Evolutionary conservation across 2,888 invertebrate species (phyloP), one percentile per base, ranked within the genome.

Genomic region (Eupeodes latifasciatus): DNA sequence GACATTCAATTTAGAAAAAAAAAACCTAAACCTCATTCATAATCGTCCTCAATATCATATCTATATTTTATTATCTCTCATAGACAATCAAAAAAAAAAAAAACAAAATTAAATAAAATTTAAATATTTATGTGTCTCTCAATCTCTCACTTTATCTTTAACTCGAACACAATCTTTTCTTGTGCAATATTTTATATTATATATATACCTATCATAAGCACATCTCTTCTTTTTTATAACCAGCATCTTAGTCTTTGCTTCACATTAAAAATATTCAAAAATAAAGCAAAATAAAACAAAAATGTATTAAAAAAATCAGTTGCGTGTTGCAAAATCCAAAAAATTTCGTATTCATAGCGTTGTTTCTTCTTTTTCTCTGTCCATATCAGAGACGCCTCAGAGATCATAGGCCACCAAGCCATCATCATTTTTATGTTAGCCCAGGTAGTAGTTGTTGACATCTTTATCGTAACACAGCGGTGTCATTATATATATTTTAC

Each of bases 381-480:
- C n/a, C 36, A 51, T 47, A 72, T 72, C 59, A 40, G 57, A 57
- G 36, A 47, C 19, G 16, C 66, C 66, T 72, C 74, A 81, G 67
- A 84, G 85, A 85, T 81, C 81, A 85, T 81, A 84, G 81, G 53
- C 86, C 86, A 86, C 82, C 71, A 69, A 71, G 49, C 79, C 83
- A 83, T 83, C 83, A 74, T 74, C 72, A 74, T 76, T 82, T 64
- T 67, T 82, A 79, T 83, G 83, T 80, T 71, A 72, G 80, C 71
- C 62, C 82, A 88, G 84, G 85, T 88, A 84, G 85, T 81, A 85
- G 85, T 88, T 77, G 74, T 88, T 85, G 85, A 85, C 75, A 84
- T 88, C 64, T 81, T 85, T 78, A 84, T 78, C 74, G 77, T 64
- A 85, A 75, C 84, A 75, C 78, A 88, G 85, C 81, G 85, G 84